Evolutionary conservation across 2,797 vertebrate genomes (phyloP), one percentile per base, ranked within the genome.

Genomic region (Myripristis murdjan): DNA sequence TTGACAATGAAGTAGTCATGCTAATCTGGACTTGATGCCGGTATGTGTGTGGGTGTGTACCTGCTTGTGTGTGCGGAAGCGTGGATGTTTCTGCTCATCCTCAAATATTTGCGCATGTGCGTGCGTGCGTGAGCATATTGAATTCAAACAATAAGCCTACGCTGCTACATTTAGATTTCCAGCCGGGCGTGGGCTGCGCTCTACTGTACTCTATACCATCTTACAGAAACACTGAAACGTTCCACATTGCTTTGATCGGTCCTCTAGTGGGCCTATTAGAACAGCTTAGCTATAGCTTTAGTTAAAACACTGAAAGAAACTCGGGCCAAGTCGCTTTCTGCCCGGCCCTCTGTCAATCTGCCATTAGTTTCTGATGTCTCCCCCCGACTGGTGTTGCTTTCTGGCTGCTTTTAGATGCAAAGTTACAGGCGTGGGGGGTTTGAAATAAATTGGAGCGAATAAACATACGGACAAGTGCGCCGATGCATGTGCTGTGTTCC

Each of bases 151-250:
- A 75, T 57, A 14, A 37, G 26, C 37, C 31, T 8, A 26, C 61
- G 12, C 2, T 51, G 53, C 51, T 78, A 57, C 43, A 62, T 69
- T 76, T 47, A 73, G n/a, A 6, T 48, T 41, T 22, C 10, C 46
- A 66, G 64, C 73, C 56, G 58, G 48, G 77, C 44, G 77, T 83
- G 73, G 73, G 81, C 63, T 71, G 35, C 61, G 57, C n/a, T n/a
- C n/a, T n/a, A n/a, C n/a, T n/a, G n/a, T n/a, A n/a, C 12, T 44
- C 28, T 33, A 58, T 51, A 75, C 65, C 23, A 31, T 69, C 39
- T 8, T 41, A 48, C 69, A 66, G 39, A 70, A 57, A 53, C 24
- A 61, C 18, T 6, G 52, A 69, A 69, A 79, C 12, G 7, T 70
- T 70, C 65, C 56, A 73, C 64, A 33, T 26, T 31, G 51, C 24